These are phyloP conservation scores for Ceyx erithaca DNA, from an alignment of 2,797 vertebrate species.

Conservation along the genomic window DNA sequence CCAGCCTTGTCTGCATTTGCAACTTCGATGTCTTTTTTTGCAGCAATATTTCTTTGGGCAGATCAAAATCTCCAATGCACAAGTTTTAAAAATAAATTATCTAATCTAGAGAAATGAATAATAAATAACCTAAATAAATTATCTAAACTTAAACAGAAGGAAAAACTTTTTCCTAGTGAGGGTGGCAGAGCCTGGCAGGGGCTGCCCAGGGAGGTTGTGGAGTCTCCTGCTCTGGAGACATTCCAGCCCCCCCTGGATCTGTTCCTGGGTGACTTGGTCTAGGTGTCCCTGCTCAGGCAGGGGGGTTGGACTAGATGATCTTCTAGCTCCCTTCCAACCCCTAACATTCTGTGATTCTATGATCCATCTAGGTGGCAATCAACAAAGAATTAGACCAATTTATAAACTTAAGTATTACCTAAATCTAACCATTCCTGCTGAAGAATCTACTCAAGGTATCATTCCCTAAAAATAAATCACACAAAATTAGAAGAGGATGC, in stretches of 20 bases:
- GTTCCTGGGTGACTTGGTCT: too few species aligned
- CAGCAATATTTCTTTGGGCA: neutral
- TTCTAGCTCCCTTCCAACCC: too few species aligned
- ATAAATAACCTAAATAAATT: too few species aligned
- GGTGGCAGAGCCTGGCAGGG: too few species aligned
- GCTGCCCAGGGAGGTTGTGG: too few species aligned
- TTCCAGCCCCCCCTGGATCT: too few species aligned
- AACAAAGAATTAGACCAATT: neutral
- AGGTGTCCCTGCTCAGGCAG: too few species aligned
- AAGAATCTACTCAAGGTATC: neutral
- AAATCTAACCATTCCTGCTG: neutral
- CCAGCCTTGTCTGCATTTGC: neutral
- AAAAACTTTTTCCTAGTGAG: too few species aligned
- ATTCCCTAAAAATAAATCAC: neutral
- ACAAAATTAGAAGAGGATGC: neutral
- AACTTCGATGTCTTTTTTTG: neutral
- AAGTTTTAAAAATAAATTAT: neutral
- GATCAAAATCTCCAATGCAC: neutral
- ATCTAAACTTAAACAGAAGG: too few species aligned
- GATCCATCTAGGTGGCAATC: neutral
- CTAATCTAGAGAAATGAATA: neutral
- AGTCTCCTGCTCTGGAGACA: too few species aligned
- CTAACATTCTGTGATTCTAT: too few species aligned
- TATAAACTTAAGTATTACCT: neutral
- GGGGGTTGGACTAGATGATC: too few species aligned